These are phyloP conservation scores for Dromococcyx pavoninus DNA, from an alignment of 2,797 vertebrate genomes.

Conservation along the genomic window DNA sequence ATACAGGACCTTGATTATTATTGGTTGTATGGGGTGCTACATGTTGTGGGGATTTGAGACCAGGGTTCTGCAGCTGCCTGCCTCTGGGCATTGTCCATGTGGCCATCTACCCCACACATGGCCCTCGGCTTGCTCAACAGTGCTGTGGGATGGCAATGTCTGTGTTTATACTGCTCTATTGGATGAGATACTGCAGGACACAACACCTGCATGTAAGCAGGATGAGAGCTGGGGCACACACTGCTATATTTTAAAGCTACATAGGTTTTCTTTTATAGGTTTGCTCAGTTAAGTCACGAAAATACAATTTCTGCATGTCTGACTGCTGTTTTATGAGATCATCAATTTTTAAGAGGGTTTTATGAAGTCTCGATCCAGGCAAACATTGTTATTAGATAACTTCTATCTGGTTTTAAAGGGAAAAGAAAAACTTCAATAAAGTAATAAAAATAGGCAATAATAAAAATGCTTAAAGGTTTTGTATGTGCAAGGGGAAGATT, in stretches of 20 bases:
- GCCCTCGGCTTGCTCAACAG: background rate
- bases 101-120: accelerated
- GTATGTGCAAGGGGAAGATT: background rate
- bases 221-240: accelerated
- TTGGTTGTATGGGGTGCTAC: background rate
- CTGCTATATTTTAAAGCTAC: background rate
- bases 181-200: background rate
- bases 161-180: accelerated
- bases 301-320: background rate
- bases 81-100: accelerated
- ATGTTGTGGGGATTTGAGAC: accelerated
- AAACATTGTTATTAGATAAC: background rate
- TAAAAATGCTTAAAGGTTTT: background rate
- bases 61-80: background rate
- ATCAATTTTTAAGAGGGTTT: constrained; percentile 14
- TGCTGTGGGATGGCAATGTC: background rate
- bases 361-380: background rate
- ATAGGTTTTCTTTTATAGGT: background rate
- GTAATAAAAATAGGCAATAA: background rate
- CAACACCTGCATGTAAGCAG: accelerated
- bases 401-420: background rate
- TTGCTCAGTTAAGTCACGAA: background rate
- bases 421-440: constrained; percentile 6
- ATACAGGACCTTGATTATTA: background rate
- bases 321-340: background rate